Evolutionary conservation across 2,113 vertebrate genomes (phyloP).

Genomic region (Cebidichthys violaceus): DNA sequence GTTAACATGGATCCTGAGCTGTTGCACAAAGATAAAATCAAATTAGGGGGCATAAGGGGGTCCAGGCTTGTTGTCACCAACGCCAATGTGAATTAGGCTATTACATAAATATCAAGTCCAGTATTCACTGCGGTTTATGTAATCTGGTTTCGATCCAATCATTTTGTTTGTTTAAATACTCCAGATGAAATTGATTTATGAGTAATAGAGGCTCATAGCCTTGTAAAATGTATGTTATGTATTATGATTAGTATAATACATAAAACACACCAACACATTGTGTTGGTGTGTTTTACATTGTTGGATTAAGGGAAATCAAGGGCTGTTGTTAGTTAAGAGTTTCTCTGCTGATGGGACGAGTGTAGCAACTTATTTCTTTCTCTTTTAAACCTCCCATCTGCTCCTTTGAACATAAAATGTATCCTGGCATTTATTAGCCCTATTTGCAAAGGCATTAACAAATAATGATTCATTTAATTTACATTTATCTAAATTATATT

Average conservation of each 20-base stretch:
- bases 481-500: too few relatives aligned
- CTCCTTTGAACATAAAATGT: neutral
- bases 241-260: neutral
- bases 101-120: neutral
- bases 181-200: slow-evolving; percentile 5
- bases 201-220: neutral
- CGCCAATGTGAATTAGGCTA: neutral
- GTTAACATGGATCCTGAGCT: neutral
- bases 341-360: neutral
- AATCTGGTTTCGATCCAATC: neutral
- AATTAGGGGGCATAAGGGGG: neutral
- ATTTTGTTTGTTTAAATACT: slow-evolving; percentile 8
- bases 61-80: neutral
- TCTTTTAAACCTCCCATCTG: neutral
- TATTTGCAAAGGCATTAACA: neutral
- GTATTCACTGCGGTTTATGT: neutral
- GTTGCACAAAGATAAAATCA: neutral
- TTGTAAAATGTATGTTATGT: neutral
- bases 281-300: slow-evolving; percentile 5
- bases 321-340: neutral
- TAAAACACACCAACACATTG: neutral
- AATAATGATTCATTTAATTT: neutral
- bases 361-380: neutral
- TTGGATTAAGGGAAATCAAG: neutral
- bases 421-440: neutral